Evolutionary conservation across 2,888 invertebrate genomes (phyloP), one percentile per base, ranked within the genome.

Genomic region (Zonitis immaculata): DNA sequence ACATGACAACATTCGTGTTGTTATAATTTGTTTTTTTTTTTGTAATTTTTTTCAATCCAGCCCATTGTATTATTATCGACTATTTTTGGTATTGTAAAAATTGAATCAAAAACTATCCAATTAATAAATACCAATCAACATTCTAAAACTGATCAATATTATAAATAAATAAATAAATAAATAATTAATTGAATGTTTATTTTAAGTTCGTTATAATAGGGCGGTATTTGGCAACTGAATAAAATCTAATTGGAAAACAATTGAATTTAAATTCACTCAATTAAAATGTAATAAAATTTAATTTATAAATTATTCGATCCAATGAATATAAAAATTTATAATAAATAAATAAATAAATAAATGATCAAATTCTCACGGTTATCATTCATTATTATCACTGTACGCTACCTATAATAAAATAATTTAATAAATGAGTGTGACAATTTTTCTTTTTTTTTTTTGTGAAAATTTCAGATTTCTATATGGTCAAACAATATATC

Each of bases 81-180:
- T 39, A 5, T 39, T 26, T 39, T 39, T 20, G 11, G 39, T 39
- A 39, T 39, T 55, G 55, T 51, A 55, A 43, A 51, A 50, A 52
- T 42, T 51, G 8, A 28, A 50, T 54, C 32, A 49, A 54, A 57
- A 49, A 45, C 52, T 47, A 54, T 50, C 64, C 63, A 64, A 64
- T 63, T 63, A 64, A 63, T 62, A 60, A 56, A 64, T 64, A 59
- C 61, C 39, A 60, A 63, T 58, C 60, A 52, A 55, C 54, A 59
- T 59, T 63, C 60, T 61, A 54, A 56, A 54, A 50, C 58, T 56
- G 35, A 35, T 3, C 28, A 28, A 28, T 11, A 39, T 3, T 35
- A 35, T 35, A 35, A 16, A 35, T 35, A 39, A 39, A 39, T 20
- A 39, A 39, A 20, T 20, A 18, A 39, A n/a, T n/a, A n/a, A n/a